phyloP scores from a whole-genome alignment of 1,140 invertebrate species.

The Lerema accius region DNA sequence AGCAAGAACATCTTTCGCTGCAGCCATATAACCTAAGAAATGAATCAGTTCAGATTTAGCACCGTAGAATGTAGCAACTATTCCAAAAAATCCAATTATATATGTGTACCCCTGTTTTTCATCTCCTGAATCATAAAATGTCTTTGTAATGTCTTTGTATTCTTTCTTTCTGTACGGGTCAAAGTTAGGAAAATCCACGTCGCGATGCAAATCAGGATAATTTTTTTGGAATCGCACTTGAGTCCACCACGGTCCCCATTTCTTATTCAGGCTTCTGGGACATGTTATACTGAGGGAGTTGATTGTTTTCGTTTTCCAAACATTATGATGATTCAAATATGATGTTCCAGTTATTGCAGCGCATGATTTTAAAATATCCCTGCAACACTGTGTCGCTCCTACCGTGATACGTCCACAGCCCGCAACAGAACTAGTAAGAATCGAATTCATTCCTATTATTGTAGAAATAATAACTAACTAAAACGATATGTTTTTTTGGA shows the following conservation, averaged over 20 bases:
- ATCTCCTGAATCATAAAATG: slow-evolving; percentile 58
- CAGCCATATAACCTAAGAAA: slow-evolving; percentile 54
- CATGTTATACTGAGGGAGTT: slow-evolving; percentile 29
- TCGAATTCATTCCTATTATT: slow-evolving; percentile 29
- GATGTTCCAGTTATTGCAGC: neutral
- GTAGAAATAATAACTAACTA: too few relatives aligned
- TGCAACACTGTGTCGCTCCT: neutral
- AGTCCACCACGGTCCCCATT: slow-evolving; percentile 44
- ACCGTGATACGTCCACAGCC: neutral
- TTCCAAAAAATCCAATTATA: slow-evolving; percentile 57
- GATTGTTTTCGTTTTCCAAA: slow-evolving; percentile 5
- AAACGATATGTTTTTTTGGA: too few relatives aligned
- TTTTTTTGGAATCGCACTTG: slow-evolving; percentile 60
- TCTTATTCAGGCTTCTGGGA: slow-evolving; percentile 18
- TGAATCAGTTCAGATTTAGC: slow-evolving; percentile 55
- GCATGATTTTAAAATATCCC: slow-evolving; percentile 10
- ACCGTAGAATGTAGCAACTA: slow-evolving; percentile 52
- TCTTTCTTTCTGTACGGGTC: slow-evolving; percentile 63
- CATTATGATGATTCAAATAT: neutral
- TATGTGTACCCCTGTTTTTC: slow-evolving; percentile 58
- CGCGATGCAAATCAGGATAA: slow-evolving; percentile 59
- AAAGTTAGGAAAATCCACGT: slow-evolving; percentile 63
- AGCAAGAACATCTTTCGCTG: slow-evolving; percentile 65
- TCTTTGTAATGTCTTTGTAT: slow-evolving; percentile 56
- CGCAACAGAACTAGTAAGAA: slow-evolving; percentile 11